These are phyloP conservation scores for Chrysomela aeneicollis DNA, from an alignment of 2,888 invertebrate species.

Conservation along the genomic window DNA sequence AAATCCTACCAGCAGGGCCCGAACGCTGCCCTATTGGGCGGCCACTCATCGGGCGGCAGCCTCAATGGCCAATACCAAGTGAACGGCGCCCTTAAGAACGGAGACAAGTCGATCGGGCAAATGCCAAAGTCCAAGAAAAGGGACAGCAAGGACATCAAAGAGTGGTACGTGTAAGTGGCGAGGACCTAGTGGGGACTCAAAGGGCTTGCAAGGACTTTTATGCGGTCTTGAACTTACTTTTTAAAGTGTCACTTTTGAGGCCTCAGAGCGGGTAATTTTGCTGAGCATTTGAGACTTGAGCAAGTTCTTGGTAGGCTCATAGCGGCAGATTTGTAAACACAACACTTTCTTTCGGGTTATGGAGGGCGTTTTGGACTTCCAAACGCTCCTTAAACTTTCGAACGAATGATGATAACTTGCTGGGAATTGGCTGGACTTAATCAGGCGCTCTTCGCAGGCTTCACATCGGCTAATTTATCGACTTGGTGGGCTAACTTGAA, in stretches of 20 bases:
- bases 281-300: not conserved
- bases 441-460: too few relatives aligned
- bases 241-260: not conserved
- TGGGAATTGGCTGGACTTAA: too few relatives aligned
- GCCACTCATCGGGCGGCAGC: constrained; percentile 64
- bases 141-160: constrained; percentile 89
- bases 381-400: too few relatives aligned
- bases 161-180: constrained; percentile 88
- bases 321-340: too few relatives aligned
- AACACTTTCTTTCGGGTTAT: too few relatives aligned
- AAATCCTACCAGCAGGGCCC: constrained; percentile 78
- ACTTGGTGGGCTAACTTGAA: too few relatives aligned
- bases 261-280: not conserved
- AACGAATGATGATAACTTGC: too few relatives aligned
- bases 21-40: constrained; percentile 78
- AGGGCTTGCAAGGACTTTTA: not conserved
- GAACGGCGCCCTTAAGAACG: constrained; percentile 65
- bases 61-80: constrained; percentile 63
- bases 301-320: too few relatives aligned
- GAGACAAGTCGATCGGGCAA: constrained; percentile 58
- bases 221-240: not conserved
- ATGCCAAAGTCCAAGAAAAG: constrained; percentile 68
- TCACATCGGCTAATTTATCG: too few relatives aligned
- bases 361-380: too few relatives aligned
- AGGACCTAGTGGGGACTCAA: not conserved